Percentiles rank a stretch among this genome's conserved stretches.
These are phyloP conservation scores for Vireo altiloquus DNA, from an alignment of 2,113 vertebrate genomes.

Conservation along the genomic window DNA sequence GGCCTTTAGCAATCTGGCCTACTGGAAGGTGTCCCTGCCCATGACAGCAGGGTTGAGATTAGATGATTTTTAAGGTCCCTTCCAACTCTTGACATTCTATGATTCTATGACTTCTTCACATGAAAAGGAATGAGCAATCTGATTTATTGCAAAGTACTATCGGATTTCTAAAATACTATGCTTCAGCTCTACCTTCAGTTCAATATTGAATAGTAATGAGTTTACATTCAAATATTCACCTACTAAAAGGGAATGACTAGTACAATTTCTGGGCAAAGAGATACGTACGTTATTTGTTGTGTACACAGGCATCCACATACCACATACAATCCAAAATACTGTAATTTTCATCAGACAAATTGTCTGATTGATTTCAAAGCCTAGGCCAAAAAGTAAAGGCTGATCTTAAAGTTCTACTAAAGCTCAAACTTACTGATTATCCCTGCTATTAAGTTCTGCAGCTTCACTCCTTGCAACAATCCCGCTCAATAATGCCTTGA, in stretches of 20 bases:
- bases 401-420: neutral
- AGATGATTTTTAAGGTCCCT: neutral
- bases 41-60: neutral
- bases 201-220: neutral
- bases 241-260: neutral
- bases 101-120: neutral
- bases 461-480: neutral
- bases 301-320: neutral
- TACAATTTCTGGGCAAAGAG: neutral
- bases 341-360: neutral
- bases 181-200: neutral
- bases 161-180: neutral
- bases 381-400: neutral
- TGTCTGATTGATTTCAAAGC: neutral
- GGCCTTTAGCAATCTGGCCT: neutral
- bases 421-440: neutral
- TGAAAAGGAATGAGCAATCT: slow-evolving; percentile 45
- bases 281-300: neutral
- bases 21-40: neutral
- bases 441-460: neutral
- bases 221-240: neutral
- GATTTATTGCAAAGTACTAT: slow-evolving; percentile 32
- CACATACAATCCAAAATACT: neutral
- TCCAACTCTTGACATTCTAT: neutral
- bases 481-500: neutral